Evolutionary conservation across 2,888 invertebrate species (phyloP).

Genomic region (Serrognathus titanus): DNA sequence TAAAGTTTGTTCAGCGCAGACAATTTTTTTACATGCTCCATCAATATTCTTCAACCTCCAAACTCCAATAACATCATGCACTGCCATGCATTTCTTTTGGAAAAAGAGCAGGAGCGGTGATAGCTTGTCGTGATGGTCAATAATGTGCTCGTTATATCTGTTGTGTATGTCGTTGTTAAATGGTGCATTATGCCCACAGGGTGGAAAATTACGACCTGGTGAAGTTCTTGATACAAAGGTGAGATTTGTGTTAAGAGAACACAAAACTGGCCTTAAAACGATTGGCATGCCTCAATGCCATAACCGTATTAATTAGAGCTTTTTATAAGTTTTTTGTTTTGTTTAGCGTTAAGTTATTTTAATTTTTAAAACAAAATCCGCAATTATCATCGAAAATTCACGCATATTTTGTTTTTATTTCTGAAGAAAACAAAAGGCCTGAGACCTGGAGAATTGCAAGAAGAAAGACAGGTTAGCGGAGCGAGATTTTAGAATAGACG

Average conservation of each 20-base stretch:
- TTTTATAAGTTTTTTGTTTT: slow-evolving; percentile 33
- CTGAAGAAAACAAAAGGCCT: slow-evolving; percentile 65
- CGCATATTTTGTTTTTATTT: slow-evolving; percentile 52
- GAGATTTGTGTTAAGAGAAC: slow-evolving; percentile 58
- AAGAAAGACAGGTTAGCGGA: slow-evolving; percentile 28
- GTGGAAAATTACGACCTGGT: slow-evolving; percentile 74
- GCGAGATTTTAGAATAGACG: slow-evolving; percentile 19
- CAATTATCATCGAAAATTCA: not conserved
- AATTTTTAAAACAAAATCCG: not conserved
- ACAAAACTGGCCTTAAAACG: slow-evolving; percentile 47
- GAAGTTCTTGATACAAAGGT: slow-evolving; percentile 75
- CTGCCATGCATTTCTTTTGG: slow-evolving; percentile 14
- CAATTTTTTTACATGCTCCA: too few species aligned
- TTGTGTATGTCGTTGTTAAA: slow-evolving; percentile 24
- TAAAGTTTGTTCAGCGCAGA: too few species aligned
- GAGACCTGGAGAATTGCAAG: slow-evolving; percentile 77
- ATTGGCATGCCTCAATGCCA: slow-evolving; percentile 16
- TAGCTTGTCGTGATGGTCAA: slow-evolving; percentile 15
- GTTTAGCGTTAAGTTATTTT: slow-evolving; percentile 7
- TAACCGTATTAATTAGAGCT: slow-evolving; percentile 22
- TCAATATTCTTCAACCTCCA: slow-evolving; percentile 2
- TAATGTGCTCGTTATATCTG: slow-evolving; percentile 25
- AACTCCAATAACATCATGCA: slow-evolving; percentile 17
- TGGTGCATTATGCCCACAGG: slow-evolving; percentile 54
- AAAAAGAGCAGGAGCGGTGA: slow-evolving; percentile 9